These are phyloP conservation scores for Hetaerina titia DNA, from an alignment of 2,888 invertebrate genomes.

Conservation along the genomic window DNA sequence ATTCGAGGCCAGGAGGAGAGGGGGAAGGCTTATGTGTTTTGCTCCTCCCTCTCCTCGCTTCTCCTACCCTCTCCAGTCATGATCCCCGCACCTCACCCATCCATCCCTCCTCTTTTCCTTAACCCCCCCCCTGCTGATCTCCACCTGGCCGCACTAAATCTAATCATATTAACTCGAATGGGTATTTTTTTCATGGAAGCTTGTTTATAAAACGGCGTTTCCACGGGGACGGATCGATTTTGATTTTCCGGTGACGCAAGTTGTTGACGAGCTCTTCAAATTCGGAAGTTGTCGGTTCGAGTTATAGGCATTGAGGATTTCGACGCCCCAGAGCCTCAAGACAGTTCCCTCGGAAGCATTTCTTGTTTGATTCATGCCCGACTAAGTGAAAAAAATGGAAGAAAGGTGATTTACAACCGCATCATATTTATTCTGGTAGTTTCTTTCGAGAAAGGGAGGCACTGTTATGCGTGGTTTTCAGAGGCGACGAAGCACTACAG, in stretches of 20 bases:
- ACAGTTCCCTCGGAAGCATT: not conserved
- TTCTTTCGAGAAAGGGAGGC: not conserved
- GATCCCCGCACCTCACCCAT: no score
- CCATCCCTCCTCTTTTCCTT: not conserved
- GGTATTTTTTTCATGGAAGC: not conserved
- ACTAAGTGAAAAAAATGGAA: not conserved
- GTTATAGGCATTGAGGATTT: not conserved
- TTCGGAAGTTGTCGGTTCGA: not conserved
- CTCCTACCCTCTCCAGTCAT: not conserved
- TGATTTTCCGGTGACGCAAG: not conserved
- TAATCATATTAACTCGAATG: conserved; percentile 1
- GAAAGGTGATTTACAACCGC: not conserved
- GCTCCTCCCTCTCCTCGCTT: not conserved
- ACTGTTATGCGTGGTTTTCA: no score
- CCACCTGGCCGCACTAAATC: not conserved
- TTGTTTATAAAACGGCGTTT: not conserved
- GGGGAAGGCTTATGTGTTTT: not conserved
- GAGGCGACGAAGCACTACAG: no score
- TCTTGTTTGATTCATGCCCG: not conserved
- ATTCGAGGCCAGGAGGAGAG: not conserved
- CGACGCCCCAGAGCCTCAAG: not conserved
- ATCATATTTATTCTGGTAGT: not conserved
- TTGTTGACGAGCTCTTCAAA: not conserved
- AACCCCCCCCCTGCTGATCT: not conserved
- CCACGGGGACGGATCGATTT: not conserved